Evolutionary conservation across 1,140 invertebrate species (phyloP).

Genomic region (Globodera ellingtonae): DNA sequence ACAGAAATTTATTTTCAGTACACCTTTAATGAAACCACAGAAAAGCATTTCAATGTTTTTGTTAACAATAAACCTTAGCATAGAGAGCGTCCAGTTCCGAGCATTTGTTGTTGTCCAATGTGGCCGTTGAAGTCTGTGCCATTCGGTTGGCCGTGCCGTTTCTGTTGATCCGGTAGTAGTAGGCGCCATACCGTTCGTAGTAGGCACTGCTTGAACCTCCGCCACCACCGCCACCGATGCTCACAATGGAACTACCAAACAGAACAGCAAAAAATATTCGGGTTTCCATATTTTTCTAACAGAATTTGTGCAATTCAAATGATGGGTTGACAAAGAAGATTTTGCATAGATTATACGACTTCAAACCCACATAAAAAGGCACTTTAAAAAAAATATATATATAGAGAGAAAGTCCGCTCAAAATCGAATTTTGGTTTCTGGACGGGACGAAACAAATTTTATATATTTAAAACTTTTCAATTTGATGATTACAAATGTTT

Average conservation of each 20-base stretch:
- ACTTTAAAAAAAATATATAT: too few relatives aligned
- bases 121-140: constrained; percentile 13
- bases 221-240: constrained; percentile 28
- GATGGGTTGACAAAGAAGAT: too few relatives aligned
- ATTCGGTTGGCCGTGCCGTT: constrained; percentile 30
- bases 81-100: constrained; percentile 43
- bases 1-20: not conserved
- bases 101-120: not conserved
- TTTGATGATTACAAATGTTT: not conserved
- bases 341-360: too few relatives aligned
- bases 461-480: not conserved
- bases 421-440: constrained; percentile 2
- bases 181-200: constrained; percentile 20
- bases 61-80: too few relatives aligned
- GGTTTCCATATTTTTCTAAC: not conserved
- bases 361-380: not conserved
- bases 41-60: too few relatives aligned
- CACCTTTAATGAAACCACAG: too few relatives aligned
- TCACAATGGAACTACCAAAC: constrained; percentile 45
- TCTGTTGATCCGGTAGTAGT: not conserved
- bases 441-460: constrained; percentile 1
- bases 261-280: not conserved
- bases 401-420: not conserved
- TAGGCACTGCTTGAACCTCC: constrained; percentile 29
- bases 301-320: not conserved